Base-by-base conservation (phyloP, 2,797 vertebrate genomes). In the Malacoctenus gilli region DNA sequence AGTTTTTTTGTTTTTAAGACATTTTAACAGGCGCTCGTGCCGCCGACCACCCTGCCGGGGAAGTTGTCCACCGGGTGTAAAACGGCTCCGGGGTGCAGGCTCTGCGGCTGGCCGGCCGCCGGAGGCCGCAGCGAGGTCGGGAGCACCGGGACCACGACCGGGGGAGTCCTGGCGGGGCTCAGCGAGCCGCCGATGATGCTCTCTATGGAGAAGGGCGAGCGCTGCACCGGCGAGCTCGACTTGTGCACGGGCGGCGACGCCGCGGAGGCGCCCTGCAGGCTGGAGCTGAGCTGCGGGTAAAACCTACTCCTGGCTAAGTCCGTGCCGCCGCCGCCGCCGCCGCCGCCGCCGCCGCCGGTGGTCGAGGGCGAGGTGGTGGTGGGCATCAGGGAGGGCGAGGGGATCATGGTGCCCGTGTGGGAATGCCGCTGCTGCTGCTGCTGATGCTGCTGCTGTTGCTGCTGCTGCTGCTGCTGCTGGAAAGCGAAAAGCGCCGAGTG, bases 131-230 rank as follows among this genome's bases (percentile, higher is more conserved):
- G 34, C 21, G 89, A 72, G 23, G 89, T 79, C 40, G 77, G 85
- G 74, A 74, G 86, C 78, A 65, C 89, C 70, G 70, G 92, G 58
- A 62, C 89, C 58, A 58, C 91, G 54, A 42, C 92, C 70, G 90
- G 89, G n/a, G 92, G 87, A 80, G 93, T 93, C 88, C 92, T 91
- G 20, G 93, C 91, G 8, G 93, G 91, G 79, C 90, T 92, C 44
- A 91, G 56, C 3, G 92, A 87, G 42, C 92, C 93, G 3, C 95
- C 96, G 75, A 97, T 96, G 84, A 98, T 93, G 66, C 94, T 97
- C 81, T 97, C 96, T 83, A 98, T 98, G 86, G 95, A 97, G 89
- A 97, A 97, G 15, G 96, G 93, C 1, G 95, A 94, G 7, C 91
- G 77, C 63, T 91, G 91, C 64, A 60, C 86, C n/a, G 89, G 85